phyloP scores from a whole-genome alignment of 2,113 vertebrate genomes.

The Ceyx margarethae region DNA sequence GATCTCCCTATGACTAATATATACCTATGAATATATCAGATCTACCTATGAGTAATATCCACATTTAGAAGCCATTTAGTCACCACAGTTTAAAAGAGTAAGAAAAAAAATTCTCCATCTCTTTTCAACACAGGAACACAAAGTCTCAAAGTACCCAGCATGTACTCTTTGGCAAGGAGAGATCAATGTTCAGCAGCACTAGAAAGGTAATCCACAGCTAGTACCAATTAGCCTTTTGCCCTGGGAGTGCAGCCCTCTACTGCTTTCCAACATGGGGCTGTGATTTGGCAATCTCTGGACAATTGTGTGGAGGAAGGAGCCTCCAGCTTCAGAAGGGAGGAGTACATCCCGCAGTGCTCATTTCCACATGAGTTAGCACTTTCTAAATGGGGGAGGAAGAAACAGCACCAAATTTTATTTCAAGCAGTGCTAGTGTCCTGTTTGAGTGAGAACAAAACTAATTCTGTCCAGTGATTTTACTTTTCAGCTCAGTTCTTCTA shows the following conservation, averaged over 20 bases:
- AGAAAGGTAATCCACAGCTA: not conserved
- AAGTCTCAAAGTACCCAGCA: fast-evolving
- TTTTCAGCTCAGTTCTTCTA: too few relatives aligned
- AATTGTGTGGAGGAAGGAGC: not conserved
- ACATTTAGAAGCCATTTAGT: not conserved
- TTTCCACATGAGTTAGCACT: not conserved
- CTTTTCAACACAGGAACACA: not conserved
- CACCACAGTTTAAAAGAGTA: not conserved
- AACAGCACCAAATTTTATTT: not conserved
- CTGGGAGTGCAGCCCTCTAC: too few relatives aligned
- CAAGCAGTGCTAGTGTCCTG: not conserved
- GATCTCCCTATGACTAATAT: not conserved
- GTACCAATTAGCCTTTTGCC: not conserved
- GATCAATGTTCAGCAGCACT: not conserved
- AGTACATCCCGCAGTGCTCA: not conserved
- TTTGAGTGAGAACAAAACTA: too few relatives aligned
- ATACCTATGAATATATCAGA: not conserved
- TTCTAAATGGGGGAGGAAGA: not conserved
- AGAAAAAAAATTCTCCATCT: not conserved
- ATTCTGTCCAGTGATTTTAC: too few relatives aligned
- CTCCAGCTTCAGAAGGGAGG: not conserved
- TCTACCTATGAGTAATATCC: not conserved
- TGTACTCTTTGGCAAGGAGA: not conserved
- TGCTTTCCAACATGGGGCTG: fast-evolving
- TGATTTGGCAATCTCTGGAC: fast-evolving